A percentile compares a stretch with the other conserved stretches of the same genome.
Evolutionary conservation across 1,140 invertebrate genomes (phyloP).

Genomic region (Drosophila kanapiae): DNA sequence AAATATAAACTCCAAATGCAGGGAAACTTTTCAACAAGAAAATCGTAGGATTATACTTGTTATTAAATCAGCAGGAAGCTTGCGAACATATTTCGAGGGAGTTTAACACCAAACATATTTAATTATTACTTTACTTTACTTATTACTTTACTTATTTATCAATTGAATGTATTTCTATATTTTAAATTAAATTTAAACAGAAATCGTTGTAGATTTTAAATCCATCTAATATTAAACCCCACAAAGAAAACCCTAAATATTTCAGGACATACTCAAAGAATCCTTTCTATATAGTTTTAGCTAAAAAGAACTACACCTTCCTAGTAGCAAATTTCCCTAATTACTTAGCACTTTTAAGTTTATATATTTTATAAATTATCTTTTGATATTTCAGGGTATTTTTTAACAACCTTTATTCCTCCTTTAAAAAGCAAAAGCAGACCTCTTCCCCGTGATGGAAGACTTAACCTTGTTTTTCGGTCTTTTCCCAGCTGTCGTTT

Average conservation of each 20-base stretch:
- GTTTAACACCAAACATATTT: no score
- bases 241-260: no score
- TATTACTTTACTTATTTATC: no score
- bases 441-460: background rate
- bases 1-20: background rate
- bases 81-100: background rate
- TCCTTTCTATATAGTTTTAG: background rate
- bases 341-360: no score
- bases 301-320: no score
- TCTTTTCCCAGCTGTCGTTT: slow-evolving; percentile 18
- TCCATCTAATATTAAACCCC: no score
- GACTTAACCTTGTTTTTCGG: slow-evolving; percentile 3
- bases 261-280: background rate
- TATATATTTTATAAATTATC: no score
- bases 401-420: background rate
- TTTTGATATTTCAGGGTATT: background rate
- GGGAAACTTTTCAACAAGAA: background rate
- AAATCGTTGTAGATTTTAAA: no score
- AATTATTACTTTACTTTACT: background rate
- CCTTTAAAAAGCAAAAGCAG: background rate
- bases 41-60: background rate
- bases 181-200: no score
- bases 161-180: no score
- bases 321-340: background rate
- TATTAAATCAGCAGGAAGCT: background rate